A percentile compares a stretch with the other conserved stretches of the same genome.
phyloP scores from a whole-genome alignment of 1,140 invertebrate genomes.

The Drosophila nigrodunni region DNA sequence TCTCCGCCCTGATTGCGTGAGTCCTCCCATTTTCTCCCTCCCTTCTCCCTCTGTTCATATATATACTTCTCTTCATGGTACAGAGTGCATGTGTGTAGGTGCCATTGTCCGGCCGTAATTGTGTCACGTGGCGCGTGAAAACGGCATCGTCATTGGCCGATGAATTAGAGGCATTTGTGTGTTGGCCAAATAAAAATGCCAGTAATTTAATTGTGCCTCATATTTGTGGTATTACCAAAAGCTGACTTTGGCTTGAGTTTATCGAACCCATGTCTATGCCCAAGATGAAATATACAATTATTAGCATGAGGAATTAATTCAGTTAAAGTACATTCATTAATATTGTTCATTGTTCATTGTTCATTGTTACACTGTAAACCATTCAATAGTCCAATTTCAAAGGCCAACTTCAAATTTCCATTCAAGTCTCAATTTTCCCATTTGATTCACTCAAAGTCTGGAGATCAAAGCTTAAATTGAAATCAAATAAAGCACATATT shows the following conservation, averaged over 20 bases:
- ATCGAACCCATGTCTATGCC: not conserved
- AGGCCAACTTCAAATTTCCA: not conserved
- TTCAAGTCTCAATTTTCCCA: constrained; percentile 5
- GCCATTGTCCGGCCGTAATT: constrained; percentile 22
- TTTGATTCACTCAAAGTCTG: constrained; percentile 13
- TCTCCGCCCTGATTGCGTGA: constrained; percentile 21
- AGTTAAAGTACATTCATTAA: not conserved
- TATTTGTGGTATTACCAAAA: not conserved
- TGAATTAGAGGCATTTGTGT: constrained; percentile 43
- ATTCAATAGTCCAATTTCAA: not conserved
- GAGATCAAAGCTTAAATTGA: not conserved
- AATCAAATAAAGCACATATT: not conserved
- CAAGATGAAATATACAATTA: no score
- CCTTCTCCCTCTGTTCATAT: not conserved
- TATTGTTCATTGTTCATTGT: not conserved
- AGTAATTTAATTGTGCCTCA: constrained; percentile 24
- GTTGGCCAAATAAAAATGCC: constrained; percentile 30
- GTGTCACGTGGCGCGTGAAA: constrained; percentile 48
- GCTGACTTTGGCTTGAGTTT: not conserved
- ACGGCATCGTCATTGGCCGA: constrained; percentile 21
- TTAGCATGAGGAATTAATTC: no score
- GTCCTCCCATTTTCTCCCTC: not conserved
- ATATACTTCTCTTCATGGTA: constrained; percentile 10
- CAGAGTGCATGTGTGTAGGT: not conserved
- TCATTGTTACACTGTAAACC: not conserved